Conservation (phyloP, 2,113 vertebrate genomes). For the Sula dactylatra region DNA sequence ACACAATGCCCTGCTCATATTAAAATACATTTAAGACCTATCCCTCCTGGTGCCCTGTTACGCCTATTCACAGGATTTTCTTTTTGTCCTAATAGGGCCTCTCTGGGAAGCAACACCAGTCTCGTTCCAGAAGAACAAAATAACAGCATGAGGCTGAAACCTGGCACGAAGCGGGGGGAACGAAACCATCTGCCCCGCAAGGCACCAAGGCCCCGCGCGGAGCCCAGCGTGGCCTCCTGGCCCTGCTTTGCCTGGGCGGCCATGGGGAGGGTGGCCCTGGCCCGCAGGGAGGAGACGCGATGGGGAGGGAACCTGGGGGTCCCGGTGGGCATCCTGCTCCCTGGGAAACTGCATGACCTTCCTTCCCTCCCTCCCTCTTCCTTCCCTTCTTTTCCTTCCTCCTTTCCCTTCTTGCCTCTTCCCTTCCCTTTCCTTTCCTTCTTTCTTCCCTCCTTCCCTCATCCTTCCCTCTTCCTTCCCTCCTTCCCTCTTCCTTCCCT, state of each 20-base stretch:
- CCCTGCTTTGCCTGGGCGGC: background rate
- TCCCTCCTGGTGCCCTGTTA: constrained; percentile 84
- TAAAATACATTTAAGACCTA: constrained; percentile 91
- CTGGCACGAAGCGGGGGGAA: constrained; percentile 80
- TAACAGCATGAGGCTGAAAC: constrained; percentile 80
- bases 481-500: too few species aligned
- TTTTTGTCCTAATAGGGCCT: constrained; percentile 81
- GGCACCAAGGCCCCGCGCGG: background rate
- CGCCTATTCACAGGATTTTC: constrained; percentile 90
- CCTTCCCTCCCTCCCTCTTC: background rate
- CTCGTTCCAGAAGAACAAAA: constrained; percentile 85
- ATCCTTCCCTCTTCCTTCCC: too few species aligned
- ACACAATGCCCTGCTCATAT: constrained; percentile 82
- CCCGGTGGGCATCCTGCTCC: too few species aligned
- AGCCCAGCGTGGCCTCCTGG: background rate
- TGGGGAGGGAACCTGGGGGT: background rate
- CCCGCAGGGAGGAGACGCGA: background rate
- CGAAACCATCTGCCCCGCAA: constrained; percentile 88
- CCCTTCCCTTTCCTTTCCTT: too few species aligned
- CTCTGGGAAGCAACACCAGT: constrained; percentile 84
- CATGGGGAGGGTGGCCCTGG: background rate
- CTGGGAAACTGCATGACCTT: background rate
- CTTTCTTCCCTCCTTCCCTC: background rate
- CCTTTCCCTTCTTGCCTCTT: rapidly evolving
- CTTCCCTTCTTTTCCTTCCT: too few species aligned